A percentile compares a stretch with the other conserved stretches of the same genome.
These are phyloP conservation scores for Umimayanthus chanpuru DNA, from an alignment of 92 coral and sea anemone species.

Conservation along the genomic window DNA sequence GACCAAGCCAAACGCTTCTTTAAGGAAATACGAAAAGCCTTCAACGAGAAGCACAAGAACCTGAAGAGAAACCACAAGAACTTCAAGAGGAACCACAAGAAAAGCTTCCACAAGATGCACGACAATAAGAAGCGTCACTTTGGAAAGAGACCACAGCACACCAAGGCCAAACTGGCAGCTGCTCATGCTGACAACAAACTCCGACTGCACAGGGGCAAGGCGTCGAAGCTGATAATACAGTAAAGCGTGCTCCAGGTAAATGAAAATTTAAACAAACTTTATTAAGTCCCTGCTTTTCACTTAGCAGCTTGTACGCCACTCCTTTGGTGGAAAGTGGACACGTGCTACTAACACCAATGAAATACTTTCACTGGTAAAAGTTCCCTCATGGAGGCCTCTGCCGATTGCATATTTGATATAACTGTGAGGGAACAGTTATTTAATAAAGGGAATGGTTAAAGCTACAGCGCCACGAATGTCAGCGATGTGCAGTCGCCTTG, in stretches of 20 bases:
- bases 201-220: background rate
- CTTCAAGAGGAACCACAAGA: background rate
- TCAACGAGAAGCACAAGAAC: background rate
- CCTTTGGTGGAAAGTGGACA: background rate
- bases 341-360: background rate
- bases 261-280: background rate
- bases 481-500: no score
- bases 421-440: no score
- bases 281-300: no score
- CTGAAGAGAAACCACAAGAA: background rate
- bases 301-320: background rate
- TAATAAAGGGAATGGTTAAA: no score
- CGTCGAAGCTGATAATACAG: background rate
- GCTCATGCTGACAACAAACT: background rate
- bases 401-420: background rate
- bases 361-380: no score
- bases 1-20: conserved; percentile 14
- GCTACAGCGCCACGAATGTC: no score
- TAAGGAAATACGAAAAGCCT: no score
- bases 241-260: background rate
- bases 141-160: background rate
- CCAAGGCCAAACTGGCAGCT: background rate
- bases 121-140: background rate
- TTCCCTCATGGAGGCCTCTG: background rate
- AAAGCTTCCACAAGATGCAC: no score